These are phyloP conservation scores for Gymnoscelis rufifasciata DNA, from an alignment of 2,888 invertebrate genomes.

Conservation along the genomic window DNA sequence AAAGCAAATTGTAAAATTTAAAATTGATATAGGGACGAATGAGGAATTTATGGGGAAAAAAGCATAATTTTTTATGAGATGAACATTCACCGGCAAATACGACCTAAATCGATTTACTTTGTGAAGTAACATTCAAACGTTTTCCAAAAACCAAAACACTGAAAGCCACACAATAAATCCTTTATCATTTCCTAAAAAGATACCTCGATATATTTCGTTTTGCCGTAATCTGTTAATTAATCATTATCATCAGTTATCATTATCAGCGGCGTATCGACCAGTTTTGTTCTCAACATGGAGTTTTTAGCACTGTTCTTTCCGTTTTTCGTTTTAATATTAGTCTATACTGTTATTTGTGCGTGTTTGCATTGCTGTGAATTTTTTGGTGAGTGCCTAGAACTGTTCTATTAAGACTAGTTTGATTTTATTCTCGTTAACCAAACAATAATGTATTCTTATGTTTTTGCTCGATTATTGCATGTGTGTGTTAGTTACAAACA, in stretches of 20 bases:
- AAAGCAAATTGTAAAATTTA: too few species aligned
- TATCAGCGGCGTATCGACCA: conserved; percentile 20
- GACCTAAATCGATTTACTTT: too few species aligned
- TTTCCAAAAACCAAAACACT: too few species aligned
- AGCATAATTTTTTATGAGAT: too few species aligned
- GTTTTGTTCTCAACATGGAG: conserved; percentile 35
- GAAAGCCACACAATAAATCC: not conserved
- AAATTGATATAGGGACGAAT: too few species aligned
- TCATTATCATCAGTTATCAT: conserved; percentile 8
- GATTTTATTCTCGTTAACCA: too few species aligned
- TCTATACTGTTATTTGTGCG: conserved; percentile 49
- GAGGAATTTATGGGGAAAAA: too few species aligned
- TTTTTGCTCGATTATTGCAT: too few species aligned
- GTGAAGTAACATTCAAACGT: too few species aligned
- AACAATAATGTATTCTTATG: too few species aligned
- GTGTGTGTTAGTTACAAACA: too few species aligned
- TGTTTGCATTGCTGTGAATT: conserved; percentile 50
- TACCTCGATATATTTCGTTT: not conserved
- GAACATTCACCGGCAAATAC: too few species aligned
- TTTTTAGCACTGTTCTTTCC: conserved; percentile 36
- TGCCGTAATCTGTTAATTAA: conserved; percentile 16
- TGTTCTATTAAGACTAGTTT: not conserved
- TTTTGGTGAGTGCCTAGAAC: conserved; percentile 43
- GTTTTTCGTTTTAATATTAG: conserved; percentile 35
- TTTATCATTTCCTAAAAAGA: not conserved